A percentile compares a stretch with the other conserved stretches of the same genome.
Evolutionary conservation across 2,888 invertebrate genomes (phyloP).

Genomic region (Conistra vaccinii): DNA sequence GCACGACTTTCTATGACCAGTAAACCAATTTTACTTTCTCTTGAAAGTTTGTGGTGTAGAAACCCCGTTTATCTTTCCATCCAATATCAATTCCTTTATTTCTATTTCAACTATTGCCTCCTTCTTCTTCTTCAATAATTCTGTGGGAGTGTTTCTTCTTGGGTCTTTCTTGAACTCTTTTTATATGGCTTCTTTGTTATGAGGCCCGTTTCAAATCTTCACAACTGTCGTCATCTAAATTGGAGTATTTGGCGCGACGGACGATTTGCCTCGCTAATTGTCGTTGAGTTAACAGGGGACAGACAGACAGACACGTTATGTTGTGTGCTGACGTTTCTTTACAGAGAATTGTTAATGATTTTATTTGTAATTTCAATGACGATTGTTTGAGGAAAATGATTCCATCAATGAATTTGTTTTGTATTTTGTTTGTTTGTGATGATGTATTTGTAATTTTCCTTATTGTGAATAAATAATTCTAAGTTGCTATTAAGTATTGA

Average conservation of each 20-base stretch:
- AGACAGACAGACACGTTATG: constrained; percentile 54
- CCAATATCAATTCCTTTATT: background rate
- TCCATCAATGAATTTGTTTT: constrained; percentile 25
- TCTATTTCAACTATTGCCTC: background rate
- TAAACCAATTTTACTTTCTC: no score
- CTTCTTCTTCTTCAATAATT: background rate
- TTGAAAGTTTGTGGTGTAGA: background rate
- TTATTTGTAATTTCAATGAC: constrained; percentile 31
- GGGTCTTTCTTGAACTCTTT: background rate
- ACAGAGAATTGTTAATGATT: constrained; percentile 41
- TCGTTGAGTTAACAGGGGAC: constrained; percentile 54
- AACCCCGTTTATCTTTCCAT: background rate
- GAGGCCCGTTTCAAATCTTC: constrained; percentile 15
- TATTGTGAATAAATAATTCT: background rate
- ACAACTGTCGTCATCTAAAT: constrained; percentile 38
- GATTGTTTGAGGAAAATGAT: constrained; percentile 37
- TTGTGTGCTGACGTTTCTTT: constrained; percentile 31
- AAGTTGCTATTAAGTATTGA: background rate
- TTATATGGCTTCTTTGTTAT: background rate
- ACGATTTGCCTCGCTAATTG: constrained; percentile 70
- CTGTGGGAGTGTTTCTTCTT: background rate
- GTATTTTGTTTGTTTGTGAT: background rate
- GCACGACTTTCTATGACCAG: no score
- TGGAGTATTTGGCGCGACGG: constrained; percentile 54
- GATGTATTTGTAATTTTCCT: background rate